These are phyloP conservation scores for Drosophila pseudotalamancana DNA, from an alignment of 2,888 invertebrate genomes.

Conservation along the genomic window DNA sequence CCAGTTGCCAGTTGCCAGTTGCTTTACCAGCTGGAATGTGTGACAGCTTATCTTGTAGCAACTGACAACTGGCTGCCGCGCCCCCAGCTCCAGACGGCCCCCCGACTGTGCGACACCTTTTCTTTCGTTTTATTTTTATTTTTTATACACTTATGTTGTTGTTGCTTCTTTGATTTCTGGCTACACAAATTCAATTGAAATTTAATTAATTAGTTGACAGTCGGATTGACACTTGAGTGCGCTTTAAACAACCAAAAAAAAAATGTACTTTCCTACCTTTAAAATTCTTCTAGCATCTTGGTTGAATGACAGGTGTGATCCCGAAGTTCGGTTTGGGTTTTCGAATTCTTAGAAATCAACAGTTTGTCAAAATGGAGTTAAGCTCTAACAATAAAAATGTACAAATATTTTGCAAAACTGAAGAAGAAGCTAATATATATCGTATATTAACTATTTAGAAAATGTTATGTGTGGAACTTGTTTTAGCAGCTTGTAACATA, in stretches of 20 bases:
- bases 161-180: slow-evolving; percentile 52
- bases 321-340: not conserved
- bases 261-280: slow-evolving; percentile 18
- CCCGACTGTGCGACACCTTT: slow-evolving; percentile 71
- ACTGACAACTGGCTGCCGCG: slow-evolving; percentile 78
- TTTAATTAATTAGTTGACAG: slow-evolving; percentile 84
- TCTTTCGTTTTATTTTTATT: slow-evolving; percentile 8
- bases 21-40: slow-evolving; percentile 59
- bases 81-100: slow-evolving; percentile 27
- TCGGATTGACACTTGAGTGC: slow-evolving; percentile 78
- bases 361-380: slow-evolving; percentile 18
- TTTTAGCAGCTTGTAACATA: not conserved
- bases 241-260: slow-evolving; percentile 51
- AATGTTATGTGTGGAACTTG: not conserved
- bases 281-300: slow-evolving; percentile 9
- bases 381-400: not conserved
- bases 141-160: slow-evolving; percentile 19
- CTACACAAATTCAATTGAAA: slow-evolving; percentile 83
- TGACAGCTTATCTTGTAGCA: slow-evolving; percentile 83
- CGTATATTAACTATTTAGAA: too few species aligned
- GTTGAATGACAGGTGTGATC: slow-evolving; percentile 64
- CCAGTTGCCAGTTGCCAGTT: slow-evolving; percentile 31
- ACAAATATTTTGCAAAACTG: not conserved
- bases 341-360: slow-evolving; percentile 59
- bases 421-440: not conserved